Conservation (phyloP, 2,888 invertebrate genomes). For the Falcaria lacertinaria region DNA sequence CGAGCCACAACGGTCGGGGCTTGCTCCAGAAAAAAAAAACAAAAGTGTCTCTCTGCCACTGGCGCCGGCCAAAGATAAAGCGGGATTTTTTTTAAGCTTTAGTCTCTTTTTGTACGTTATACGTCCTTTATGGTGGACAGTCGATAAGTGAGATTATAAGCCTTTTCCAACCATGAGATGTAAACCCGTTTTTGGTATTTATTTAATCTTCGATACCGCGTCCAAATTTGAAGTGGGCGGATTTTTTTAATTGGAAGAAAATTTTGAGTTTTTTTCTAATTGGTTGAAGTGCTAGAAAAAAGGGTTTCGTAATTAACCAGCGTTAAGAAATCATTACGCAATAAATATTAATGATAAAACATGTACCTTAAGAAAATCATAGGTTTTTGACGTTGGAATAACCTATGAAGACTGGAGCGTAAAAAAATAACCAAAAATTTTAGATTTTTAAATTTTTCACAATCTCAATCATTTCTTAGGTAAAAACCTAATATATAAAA, state of each 20-base stretch:
- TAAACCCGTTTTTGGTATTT: slow-evolving; percentile 1
- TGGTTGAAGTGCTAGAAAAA: too few species aligned
- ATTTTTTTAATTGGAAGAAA: slow-evolving; percentile 11
- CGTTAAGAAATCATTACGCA: too few species aligned
- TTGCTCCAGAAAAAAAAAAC: slow-evolving; percentile 15
- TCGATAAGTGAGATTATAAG: slow-evolving; percentile 29
- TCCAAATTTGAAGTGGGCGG: neutral
- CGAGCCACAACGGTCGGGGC: slow-evolving; percentile 13
- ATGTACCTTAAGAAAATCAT: too few species aligned
- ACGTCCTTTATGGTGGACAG: slow-evolving; percentile 32
- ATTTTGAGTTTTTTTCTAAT: too few species aligned
- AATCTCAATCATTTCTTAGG: too few species aligned
- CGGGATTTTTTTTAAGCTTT: slow-evolving; percentile 18
- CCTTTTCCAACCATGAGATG: slow-evolving; percentile 10
- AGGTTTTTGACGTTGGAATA: too few species aligned
- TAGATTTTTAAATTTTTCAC: slow-evolving; percentile 8
- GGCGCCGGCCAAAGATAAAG: slow-evolving; percentile 36
- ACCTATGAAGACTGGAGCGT: too few species aligned
- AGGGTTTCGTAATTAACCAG: too few species aligned
- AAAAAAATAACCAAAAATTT: slow-evolving; percentile 1
- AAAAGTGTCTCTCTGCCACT: slow-evolving; percentile 27
- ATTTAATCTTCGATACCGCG: neutral
- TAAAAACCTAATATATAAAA: too few species aligned
- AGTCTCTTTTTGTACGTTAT: slow-evolving; percentile 23
- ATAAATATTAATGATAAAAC: too few species aligned